Base-by-base conservation (phyloP, 2,113 vertebrate genomes). In the Rutilus rutilus region DNA sequence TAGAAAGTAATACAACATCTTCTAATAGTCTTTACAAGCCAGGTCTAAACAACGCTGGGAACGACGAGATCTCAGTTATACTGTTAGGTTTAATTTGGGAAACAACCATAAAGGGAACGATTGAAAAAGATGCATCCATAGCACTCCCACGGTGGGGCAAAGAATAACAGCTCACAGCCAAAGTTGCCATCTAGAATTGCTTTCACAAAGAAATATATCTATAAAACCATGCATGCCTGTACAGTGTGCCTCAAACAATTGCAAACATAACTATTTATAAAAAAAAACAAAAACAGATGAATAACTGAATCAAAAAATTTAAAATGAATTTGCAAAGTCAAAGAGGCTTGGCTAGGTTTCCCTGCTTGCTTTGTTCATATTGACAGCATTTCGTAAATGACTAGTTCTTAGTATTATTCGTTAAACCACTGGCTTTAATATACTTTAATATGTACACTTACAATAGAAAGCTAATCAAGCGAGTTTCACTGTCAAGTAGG, bases 361-460 rank as follows among this genome's bases (percentile, higher is more conserved):
- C 89, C 86, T 86, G 89, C 86, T 82, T 74, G 42, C 73, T 86
- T 83, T 77, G 86, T 82, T 87, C 65, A 82, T 78, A 52, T 36
- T 85, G 86, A 86, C 82, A 79, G 77, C 79, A 88, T 30, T 86
- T 78, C 65, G 62, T 59, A 75, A 78, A 80, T 79, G 62, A 89
- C 19, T 74, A 87, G 57, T 73, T 80, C 73, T 67, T 85, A 85
- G 82, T 86, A 85, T 88, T 86, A 78, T 79, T 90, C 50, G 25
- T 85, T 85, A 86, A 86, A 86, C 82, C 86, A 86, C 89, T 86
- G 87, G 86, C 84, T 90, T 88, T 54, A 88, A 86, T 88, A 90
- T 87, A 90, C 87, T 87, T 86, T 89, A 89, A 75, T 87, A 90
- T 87, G 84, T 79, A 90, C 86, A 89, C 82, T n/a, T 87, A 90